Conservation (phyloP, 1,140 invertebrate species). For the Archegozetes longisetosus region DNA sequence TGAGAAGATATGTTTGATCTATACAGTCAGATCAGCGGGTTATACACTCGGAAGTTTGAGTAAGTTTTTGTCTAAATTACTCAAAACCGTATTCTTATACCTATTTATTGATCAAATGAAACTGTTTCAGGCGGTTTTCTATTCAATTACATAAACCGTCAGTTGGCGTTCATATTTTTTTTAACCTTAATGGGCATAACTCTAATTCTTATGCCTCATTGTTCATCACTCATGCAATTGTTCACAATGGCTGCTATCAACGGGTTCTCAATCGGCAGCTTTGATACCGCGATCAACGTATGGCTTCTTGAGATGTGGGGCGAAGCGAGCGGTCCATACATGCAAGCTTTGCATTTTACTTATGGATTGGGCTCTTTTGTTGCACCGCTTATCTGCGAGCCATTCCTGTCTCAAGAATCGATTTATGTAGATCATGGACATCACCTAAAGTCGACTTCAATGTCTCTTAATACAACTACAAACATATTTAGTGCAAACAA, state of each 20-base stretch:
- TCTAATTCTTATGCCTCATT: conserved; percentile 9
- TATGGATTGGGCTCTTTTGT: conserved; percentile 38
- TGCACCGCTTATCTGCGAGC: conserved; percentile 34
- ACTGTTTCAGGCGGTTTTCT: conserved; percentile 8
- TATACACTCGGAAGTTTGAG: conserved; percentile 9
- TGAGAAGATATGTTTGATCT: conserved; percentile 10
- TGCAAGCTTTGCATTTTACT: conserved; percentile 38
- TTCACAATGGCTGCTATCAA: conserved; percentile 5
- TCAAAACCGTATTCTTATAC: not conserved
- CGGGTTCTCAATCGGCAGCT: conserved; percentile 8
- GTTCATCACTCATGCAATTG: not conserved
- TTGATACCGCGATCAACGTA: conserved; percentile 33
- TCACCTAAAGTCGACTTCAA: not conserved
- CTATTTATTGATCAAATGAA: not conserved
- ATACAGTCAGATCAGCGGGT: conserved; percentile 9
- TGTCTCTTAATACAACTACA: not conserved
- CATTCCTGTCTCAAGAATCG: conserved; percentile 27
- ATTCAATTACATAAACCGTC: conserved; percentile 17
- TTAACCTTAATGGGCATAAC: conserved; percentile 10
- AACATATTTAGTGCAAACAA: not conserved
- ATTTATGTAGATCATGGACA: not conserved
- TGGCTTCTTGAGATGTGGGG: conserved; percentile 35
- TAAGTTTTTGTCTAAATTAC: not conserved
- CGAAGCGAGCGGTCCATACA: conserved; percentile 32
- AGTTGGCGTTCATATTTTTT: conserved; percentile 9